Conservation (phyloP, 2,888 invertebrate species). For the Serripes groenlandicus region DNA sequence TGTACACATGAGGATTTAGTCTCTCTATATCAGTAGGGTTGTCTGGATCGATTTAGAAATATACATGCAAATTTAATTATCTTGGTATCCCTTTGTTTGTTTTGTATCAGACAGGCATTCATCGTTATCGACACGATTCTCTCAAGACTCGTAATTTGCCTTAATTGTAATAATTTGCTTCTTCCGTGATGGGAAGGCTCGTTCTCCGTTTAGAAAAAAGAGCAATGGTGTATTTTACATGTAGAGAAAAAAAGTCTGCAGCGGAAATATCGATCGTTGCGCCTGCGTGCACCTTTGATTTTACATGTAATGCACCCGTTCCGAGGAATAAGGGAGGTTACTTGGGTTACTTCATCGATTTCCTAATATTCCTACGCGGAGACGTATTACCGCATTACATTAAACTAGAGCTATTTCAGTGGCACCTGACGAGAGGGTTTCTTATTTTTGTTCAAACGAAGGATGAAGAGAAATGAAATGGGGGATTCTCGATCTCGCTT, state of each 20-base stretch:
- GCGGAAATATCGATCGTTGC: constrained; percentile 5
- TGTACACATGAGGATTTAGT: too few relatives aligned
- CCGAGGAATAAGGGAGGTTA: constrained; percentile 5
- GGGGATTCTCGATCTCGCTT: too few relatives aligned
- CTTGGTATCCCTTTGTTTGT: not conserved
- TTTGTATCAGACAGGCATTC: not conserved
- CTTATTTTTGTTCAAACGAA: too few relatives aligned
- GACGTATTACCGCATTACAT: constrained; percentile 2
- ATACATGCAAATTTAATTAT: not conserved
- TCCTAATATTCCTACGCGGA: not conserved
- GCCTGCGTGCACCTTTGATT: constrained; percentile 19
- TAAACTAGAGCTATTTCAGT: constrained; percentile 2
- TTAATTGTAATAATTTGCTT: constrained; percentile 20
- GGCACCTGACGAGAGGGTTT: too few relatives aligned
- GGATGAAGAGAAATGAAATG: too few relatives aligned
- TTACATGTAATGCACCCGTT: constrained; percentile 8
- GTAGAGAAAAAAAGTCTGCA: not conserved
- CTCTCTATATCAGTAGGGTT: not conserved
- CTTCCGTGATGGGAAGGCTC: not conserved
- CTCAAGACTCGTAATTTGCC: constrained; percentile 4
- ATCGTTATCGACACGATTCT: not conserved
- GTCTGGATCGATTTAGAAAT: not conserved
- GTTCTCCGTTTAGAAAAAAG: not conserved
- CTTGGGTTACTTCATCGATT: constrained; percentile 18
- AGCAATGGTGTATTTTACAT: not conserved